Conservation (phyloP, 1,140 invertebrate species). For the Hormaphis cornu region DNA sequence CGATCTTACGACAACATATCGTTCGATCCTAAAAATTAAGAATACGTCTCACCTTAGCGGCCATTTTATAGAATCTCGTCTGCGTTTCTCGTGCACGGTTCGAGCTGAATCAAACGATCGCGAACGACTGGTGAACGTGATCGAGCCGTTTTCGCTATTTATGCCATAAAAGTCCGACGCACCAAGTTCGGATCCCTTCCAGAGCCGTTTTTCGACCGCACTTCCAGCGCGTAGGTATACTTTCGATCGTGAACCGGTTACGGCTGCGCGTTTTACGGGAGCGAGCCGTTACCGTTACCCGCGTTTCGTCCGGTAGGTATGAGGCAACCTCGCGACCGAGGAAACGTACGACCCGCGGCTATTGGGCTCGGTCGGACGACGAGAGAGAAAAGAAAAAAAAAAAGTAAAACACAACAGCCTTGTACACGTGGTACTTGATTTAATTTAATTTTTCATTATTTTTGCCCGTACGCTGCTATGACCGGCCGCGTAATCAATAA, state of each 20-base stretch:
- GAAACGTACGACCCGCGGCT: constrained; percentile 2
- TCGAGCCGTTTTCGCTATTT: not conserved
- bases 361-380: constrained; percentile 8
- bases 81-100: not conserved
- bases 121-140: constrained; percentile 19
- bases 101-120: not conserved
- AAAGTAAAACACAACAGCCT: too few relatives aligned
- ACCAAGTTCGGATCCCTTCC: constrained; percentile 1
- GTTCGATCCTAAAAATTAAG: not conserved
- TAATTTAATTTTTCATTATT: too few relatives aligned
- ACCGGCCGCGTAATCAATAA: too few relatives aligned
- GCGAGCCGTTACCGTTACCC: too few relatives aligned
- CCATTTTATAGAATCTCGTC: constrained; percentile 9
- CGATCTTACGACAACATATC: not conserved
- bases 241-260: constrained; percentile 21
- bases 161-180: constrained; percentile 7
- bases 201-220: not conserved
- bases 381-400: too few relatives aligned
- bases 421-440: too few relatives aligned
- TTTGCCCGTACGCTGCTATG: too few relatives aligned
- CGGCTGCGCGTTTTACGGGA: not conserved
- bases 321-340: constrained; percentile 5
- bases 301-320: too few relatives aligned
- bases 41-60: constrained; percentile 1
- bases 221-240: constrained; percentile 9